Conservation (phyloP, 2,797 vertebrate genomes). For the Coreius guichenoti region DNA sequence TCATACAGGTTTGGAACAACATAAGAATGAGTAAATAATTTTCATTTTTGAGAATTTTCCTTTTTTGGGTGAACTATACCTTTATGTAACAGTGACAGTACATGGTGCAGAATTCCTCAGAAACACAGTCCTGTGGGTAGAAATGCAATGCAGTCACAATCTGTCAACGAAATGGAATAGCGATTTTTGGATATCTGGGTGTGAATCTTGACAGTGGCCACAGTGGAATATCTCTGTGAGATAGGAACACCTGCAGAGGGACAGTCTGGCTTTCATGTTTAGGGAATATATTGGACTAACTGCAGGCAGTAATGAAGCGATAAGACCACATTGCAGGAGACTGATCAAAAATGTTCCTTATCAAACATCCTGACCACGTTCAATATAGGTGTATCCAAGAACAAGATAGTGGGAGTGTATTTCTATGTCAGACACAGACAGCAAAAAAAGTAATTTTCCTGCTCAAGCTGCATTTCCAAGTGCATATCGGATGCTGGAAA, state of each 20-base stretch:
- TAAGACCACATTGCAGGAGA: slow-evolving; percentile 17
- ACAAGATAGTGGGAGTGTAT: slow-evolving; percentile 24
- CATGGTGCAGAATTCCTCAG: background rate
- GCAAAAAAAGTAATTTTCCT: slow-evolving; percentile 29
- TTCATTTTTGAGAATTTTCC: background rate
- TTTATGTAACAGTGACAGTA: background rate
- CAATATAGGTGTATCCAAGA: slow-evolving; percentile 8
- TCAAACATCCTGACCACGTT: slow-evolving; percentile 12
- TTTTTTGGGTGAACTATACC: background rate
- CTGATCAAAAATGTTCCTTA: slow-evolving; percentile 29
- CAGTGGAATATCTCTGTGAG: background rate
- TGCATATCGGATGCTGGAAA: slow-evolving; percentile 11
- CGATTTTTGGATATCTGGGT: background rate
- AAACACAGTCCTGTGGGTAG: background rate
- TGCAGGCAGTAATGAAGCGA: slow-evolving; percentile 20
- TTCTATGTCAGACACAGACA: background rate
- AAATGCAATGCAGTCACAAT: background rate
- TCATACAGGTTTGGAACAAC: background rate
- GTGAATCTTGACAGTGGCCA: slow-evolving; percentile 22
- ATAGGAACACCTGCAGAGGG: slow-evolving; percentile 34
- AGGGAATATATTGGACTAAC: slow-evolving; percentile 36
- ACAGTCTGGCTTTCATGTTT: slow-evolving; percentile 42
- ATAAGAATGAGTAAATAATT: background rate
- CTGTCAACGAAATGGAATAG: slow-evolving; percentile 8
- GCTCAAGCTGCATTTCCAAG: slow-evolving; percentile 30